Conservation (phyloP, 2,113 vertebrate species). For the Ginglymostoma cirratum region DNA sequence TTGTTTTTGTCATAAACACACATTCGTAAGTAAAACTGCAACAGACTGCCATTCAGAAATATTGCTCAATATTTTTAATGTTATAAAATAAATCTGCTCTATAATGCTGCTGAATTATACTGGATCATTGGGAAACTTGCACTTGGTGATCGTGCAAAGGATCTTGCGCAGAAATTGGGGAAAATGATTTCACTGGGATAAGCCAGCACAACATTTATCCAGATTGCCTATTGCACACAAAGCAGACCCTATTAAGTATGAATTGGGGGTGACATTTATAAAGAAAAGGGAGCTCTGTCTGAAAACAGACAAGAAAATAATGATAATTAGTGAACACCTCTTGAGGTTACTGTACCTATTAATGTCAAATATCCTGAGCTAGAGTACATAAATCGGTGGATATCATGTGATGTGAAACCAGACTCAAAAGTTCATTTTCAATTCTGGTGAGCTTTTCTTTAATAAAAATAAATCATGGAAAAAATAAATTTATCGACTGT, state of each 20-base stretch:
- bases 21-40: too few relatives aligned
- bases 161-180: too few relatives aligned
- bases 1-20: too few relatives aligned
- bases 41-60: too few relatives aligned
- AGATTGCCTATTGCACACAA: background rate
- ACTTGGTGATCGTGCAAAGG: too few relatives aligned
- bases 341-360: background rate
- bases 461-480: background rate
- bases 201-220: too few relatives aligned
- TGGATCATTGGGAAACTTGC: too few relatives aligned
- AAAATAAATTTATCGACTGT: background rate
- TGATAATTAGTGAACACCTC: background rate
- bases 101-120: too few relatives aligned
- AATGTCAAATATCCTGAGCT: background rate
- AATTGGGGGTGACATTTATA: too few relatives aligned
- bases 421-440: background rate
- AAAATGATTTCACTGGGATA: too few relatives aligned
- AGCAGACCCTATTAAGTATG: background rate
- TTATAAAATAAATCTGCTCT: too few relatives aligned
- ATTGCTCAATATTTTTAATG: too few relatives aligned
- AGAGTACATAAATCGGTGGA: background rate
- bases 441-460: background rate
- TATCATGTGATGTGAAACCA: background rate
- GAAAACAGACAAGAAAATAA: background rate
- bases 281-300: background rate